Conservation (phyloP, 2,888 invertebrate species). For the Patella depressa region DNA sequence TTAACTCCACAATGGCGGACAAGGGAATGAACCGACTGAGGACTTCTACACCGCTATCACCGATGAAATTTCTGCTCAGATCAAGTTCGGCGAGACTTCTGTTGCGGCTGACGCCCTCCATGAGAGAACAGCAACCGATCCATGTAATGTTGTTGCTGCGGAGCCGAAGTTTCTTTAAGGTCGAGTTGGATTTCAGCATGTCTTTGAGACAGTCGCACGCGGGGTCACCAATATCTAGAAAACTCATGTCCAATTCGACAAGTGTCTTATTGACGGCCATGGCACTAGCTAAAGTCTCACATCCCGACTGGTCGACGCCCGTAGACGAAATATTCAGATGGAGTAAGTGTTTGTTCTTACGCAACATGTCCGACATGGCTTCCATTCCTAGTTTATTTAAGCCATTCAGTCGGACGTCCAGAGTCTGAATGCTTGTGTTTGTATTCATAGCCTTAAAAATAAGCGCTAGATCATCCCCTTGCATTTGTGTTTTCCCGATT, state of each 20-base stretch:
- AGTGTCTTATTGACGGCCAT: conserved; percentile 52
- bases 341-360: conserved; percentile 52
- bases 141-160: conserved; percentile 62
- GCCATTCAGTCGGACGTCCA: conserved; percentile 64
- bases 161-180: conserved; percentile 60
- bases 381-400: conserved; percentile 60
- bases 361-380: conserved; percentile 54
- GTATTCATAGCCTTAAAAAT: conserved; percentile 51
- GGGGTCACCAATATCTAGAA: conserved; percentile 63
- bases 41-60: conserved; percentile 58
- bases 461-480: conserved; percentile 51
- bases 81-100: conserved; percentile 60
- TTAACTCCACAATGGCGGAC: conserved; percentile 58
- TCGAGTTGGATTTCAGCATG: conserved; percentile 54
- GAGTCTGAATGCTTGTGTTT: conserved; percentile 50
- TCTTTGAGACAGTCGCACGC: conserved; percentile 60
- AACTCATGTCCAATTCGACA: conserved; percentile 66
- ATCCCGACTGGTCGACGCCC: conserved; percentile 57
- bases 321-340: conserved; percentile 64
- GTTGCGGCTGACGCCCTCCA: conserved; percentile 60
- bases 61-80: conserved; percentile 65
- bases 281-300: conserved; percentile 50
- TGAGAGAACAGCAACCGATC: conserved; percentile 61
- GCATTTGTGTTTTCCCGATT: conserved; percentile 63
- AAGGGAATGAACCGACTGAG: conserved; percentile 60